Conservation (phyloP, 37 sponge, comb jelly and placozoan species). For the Halichondria panicea region DNA sequence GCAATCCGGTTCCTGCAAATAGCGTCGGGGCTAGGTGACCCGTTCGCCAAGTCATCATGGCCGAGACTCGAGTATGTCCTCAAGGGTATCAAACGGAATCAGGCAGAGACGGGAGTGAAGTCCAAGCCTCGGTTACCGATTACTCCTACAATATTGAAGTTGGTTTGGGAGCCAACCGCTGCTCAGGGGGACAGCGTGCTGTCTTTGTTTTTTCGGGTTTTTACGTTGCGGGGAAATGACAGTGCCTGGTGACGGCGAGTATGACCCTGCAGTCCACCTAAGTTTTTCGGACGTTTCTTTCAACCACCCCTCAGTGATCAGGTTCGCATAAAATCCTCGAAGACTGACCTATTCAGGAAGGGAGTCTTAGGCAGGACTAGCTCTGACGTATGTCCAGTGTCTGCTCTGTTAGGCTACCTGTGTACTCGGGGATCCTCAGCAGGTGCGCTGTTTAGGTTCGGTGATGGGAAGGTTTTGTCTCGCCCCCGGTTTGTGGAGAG, state of each 20-base stretch:
- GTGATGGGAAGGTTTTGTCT: not conserved
- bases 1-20: constrained; percentile 39
- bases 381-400: constrained; percentile 20
- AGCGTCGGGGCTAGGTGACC: constrained; percentile 4
- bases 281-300: constrained; percentile 10
- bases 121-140: constrained; percentile 5
- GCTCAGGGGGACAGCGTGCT: not conserved
- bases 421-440: not conserved
- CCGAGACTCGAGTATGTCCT: constrained; percentile 43
- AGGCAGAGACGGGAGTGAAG: constrained; percentile 1
- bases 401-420: constrained; percentile 17
- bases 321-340: constrained; percentile 20
- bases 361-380: constrained; percentile 14
- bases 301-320: constrained; percentile 5
- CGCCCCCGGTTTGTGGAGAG: constrained; percentile 3
- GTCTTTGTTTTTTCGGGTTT: constrained; percentile 6
- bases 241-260: not conserved
- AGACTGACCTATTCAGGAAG: constrained; percentile 40
- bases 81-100: constrained; percentile 28
- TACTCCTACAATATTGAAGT: constrained; percentile 1
- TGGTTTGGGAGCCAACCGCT: not conserved
- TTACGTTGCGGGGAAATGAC: constrained; percentile 25
- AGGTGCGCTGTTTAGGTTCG: constrained; percentile 3
- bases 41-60: constrained; percentile 6
- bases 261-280: constrained; percentile 25